Conservation (phyloP, 2,113 vertebrate genomes). For the Dicentrarchus labrax region DNA sequence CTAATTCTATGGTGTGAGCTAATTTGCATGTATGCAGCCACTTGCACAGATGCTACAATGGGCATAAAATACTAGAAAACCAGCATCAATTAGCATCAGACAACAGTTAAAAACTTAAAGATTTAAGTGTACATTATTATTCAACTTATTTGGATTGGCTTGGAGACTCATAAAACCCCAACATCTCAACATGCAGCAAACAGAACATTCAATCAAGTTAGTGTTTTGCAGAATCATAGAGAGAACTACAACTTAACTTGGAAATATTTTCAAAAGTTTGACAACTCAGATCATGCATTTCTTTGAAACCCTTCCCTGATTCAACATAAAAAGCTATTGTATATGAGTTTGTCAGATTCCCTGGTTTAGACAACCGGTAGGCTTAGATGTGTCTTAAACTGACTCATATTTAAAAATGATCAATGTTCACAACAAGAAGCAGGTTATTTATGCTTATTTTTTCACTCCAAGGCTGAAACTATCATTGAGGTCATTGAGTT, state of each 20-base stretch:
- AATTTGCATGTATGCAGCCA: slow-evolving; percentile 27
- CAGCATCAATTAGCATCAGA: not conserved
- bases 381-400: not conserved
- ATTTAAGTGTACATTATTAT: not conserved
- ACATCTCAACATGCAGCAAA: not conserved
- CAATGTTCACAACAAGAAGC: not conserved
- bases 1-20: slow-evolving; percentile 27
- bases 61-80: not conserved
- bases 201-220: too few species aligned
- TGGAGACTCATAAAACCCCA: not conserved
- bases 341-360: not conserved
- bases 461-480: not conserved
- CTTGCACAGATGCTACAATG: not conserved
- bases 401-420: not conserved
- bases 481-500: not conserved
- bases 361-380: not conserved
- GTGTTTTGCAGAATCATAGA: not conserved
- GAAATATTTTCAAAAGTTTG: not conserved
- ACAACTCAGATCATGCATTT: not conserved
- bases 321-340: not conserved
- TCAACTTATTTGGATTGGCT: not conserved
- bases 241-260: not conserved
- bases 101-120: not conserved
- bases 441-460: not conserved
- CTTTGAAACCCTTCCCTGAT: not conserved